Conservation (phyloP, 2,113 vertebrate species). For the Raja brachyura region DNA sequence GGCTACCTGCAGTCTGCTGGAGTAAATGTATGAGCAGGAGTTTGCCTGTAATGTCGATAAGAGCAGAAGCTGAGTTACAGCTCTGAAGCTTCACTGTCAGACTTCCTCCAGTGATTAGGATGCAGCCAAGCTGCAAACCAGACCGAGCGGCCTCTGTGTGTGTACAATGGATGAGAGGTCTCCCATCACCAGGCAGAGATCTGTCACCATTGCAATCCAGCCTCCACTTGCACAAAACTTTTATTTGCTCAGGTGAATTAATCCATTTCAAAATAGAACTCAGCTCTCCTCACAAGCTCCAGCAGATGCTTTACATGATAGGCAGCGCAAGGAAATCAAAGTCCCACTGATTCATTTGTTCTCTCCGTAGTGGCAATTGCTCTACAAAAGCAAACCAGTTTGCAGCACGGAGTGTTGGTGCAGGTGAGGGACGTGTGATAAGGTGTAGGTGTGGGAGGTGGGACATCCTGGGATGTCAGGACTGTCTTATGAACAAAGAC, state of each 20-base stretch:
- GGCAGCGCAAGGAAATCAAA: conserved; percentile 13
- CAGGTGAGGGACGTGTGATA: too few relatives aligned
- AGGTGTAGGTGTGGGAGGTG: too few relatives aligned
- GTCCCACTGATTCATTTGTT: conserved; percentile 2
- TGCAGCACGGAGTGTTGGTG: background rate
- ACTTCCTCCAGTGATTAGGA: background rate
- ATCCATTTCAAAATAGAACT: conserved; percentile 20
- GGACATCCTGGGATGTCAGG: too few relatives aligned
- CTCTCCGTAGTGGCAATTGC: background rate
- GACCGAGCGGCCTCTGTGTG: background rate
- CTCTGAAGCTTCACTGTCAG: background rate
- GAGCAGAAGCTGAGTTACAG: background rate
- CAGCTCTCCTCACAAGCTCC: background rate
- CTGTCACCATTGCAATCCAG: background rate
- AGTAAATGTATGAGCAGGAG: background rate
- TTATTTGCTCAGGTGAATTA: conserved; percentile 34
- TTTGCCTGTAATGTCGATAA: background rate
- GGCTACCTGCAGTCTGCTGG: background rate
- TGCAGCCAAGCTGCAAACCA: background rate
- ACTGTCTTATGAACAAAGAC: too few relatives aligned
- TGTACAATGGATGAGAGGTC: background rate
- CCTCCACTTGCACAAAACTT: conserved; percentile 19
- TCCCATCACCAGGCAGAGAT: background rate
- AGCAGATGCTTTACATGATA: conserved; percentile 10
- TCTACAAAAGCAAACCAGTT: conserved; percentile 6